A percentile compares a stretch with the other conserved stretches of the same genome.
Conservation (phyloP, 2,113 vertebrate species). For the Macroglossus sobrinus region DNA sequence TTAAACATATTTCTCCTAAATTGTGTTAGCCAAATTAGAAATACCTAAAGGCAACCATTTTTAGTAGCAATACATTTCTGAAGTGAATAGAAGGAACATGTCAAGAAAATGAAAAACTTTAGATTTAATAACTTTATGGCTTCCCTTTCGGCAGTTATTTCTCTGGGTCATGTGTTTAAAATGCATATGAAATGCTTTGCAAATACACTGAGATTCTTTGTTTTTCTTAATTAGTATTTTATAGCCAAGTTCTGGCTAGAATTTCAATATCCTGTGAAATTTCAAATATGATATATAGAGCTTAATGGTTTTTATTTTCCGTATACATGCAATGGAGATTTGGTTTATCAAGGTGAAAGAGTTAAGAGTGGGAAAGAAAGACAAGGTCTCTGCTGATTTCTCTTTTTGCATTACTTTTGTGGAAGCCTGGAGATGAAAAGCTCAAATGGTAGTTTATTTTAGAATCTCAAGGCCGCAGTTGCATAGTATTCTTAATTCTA, state of each 20-base stretch:
- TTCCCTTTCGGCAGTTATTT: slow-evolving; percentile 30
- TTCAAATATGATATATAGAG: neutral
- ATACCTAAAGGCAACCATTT: neutral
- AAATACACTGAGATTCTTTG: neutral
- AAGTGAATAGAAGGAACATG: neutral
- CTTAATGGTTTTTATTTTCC: slow-evolving; percentile 23
- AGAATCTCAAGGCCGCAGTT: neutral
- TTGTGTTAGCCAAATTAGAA: slow-evolving; percentile 21
- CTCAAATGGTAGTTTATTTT: neutral
- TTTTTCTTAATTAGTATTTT: slow-evolving; percentile 17
- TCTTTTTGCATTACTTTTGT: neutral
- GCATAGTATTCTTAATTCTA: neutral
- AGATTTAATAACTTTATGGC: neutral
- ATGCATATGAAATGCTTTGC: neutral
- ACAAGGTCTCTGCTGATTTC: neutral
- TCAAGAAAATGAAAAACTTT: slow-evolving; percentile 30
- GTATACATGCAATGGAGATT: neutral
- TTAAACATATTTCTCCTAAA: neutral
- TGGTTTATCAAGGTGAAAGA: neutral
- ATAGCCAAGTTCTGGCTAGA: neutral
- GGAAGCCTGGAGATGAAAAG: neutral
- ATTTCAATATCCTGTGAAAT: slow-evolving; percentile 10
- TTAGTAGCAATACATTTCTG: neutral
- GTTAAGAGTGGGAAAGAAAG: neutral
- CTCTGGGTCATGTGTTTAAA: neutral